These are phyloP conservation scores for Drosophila neutralis DNA, from an alignment of 2,888 invertebrate species.

Conservation along the genomic window DNA sequence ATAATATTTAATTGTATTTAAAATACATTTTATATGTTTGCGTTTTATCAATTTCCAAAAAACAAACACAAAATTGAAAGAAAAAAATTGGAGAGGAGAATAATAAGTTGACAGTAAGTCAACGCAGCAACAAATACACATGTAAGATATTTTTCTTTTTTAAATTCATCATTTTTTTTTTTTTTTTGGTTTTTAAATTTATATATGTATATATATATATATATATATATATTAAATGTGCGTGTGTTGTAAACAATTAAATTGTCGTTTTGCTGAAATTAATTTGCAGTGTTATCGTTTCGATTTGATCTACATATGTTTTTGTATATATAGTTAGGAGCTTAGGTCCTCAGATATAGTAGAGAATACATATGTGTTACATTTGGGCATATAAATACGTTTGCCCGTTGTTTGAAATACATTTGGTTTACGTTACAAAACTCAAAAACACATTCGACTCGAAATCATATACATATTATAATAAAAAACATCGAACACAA, in stretches of 20 bases:
- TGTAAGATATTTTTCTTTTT: constrained; percentile 15
- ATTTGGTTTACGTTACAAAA: constrained; percentile 36
- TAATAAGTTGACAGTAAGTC: constrained; percentile 14
- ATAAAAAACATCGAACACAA: constrained; percentile 35
- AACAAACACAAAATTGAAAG: constrained; percentile 3
- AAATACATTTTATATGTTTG: constrained; percentile 70
- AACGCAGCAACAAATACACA: constrained; percentile 18
- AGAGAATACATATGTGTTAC: constrained; percentile 35
- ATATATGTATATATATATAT: constrained; percentile 6
- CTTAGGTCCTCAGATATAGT: constrained; percentile 27
- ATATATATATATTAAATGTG: constrained; percentile 32
- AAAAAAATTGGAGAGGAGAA: constrained; percentile 7
- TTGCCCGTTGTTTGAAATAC: constrained; percentile 30
- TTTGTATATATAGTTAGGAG: constrained; percentile 34
- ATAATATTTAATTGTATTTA: constrained; percentile 68
- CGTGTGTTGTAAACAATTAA: constrained; percentile 65
- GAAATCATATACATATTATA: constrained; percentile 30
- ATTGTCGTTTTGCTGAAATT: constrained; percentile 55
- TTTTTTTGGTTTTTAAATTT: not conserved
- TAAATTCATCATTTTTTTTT: not conserved
- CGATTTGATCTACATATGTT: constrained; percentile 43
- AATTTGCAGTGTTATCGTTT: constrained; percentile 39
- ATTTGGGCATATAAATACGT: constrained; percentile 21
- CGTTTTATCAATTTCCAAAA: constrained; percentile 33
- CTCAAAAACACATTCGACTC: constrained; percentile 26